Conservation (phyloP, 1,140 invertebrate species). For the Leptinotarsa defecta region DNA sequence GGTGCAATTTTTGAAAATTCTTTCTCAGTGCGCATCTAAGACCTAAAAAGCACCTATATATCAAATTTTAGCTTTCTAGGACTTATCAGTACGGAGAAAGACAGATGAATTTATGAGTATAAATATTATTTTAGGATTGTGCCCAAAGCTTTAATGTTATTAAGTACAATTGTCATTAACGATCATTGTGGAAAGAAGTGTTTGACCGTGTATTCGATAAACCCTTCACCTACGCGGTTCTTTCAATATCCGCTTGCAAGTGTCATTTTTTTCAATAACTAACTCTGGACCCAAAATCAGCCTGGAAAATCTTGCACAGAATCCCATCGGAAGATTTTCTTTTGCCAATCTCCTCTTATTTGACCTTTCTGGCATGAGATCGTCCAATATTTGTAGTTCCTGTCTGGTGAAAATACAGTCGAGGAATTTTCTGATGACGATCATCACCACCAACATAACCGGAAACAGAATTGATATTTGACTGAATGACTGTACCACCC, state of each 20-base stretch:
- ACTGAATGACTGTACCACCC: conserved; percentile 95
- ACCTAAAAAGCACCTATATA: too few relatives aligned
- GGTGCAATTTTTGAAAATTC: too few relatives aligned
- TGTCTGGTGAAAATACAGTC: conserved; percentile 90
- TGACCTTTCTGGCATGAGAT: conserved; percentile 91
- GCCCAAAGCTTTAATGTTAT: too few relatives aligned
- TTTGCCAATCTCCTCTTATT: conserved; percentile 76
- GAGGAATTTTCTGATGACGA: conserved; percentile 90
- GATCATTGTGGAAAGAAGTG: not conserved
- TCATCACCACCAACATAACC: conserved; percentile 98
- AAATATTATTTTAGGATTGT: too few relatives aligned
- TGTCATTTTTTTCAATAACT: conserved; percentile 26
- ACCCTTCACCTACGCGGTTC: not conserved
- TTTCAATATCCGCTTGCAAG: conserved; percentile 7
- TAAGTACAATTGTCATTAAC: too few relatives aligned
- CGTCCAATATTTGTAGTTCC: conserved; percentile 95
- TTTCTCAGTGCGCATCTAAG: too few relatives aligned
- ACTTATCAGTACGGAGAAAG: too few relatives aligned
- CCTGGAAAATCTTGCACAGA: conserved; percentile 45
- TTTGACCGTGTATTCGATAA: not conserved
- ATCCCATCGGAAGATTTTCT: conserved; percentile 77
- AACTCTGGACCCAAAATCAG: conserved; percentile 48
- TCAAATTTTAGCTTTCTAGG: too few relatives aligned
- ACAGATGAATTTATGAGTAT: too few relatives aligned
- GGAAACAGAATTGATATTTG: conserved; percentile 95